A percentile compares a stretch with the other conserved stretches of the same genome.
phyloP scores from a whole-genome alignment of 92 coral and sea anemone genomes.

The Anthopleura xanthogrammica region DNA sequence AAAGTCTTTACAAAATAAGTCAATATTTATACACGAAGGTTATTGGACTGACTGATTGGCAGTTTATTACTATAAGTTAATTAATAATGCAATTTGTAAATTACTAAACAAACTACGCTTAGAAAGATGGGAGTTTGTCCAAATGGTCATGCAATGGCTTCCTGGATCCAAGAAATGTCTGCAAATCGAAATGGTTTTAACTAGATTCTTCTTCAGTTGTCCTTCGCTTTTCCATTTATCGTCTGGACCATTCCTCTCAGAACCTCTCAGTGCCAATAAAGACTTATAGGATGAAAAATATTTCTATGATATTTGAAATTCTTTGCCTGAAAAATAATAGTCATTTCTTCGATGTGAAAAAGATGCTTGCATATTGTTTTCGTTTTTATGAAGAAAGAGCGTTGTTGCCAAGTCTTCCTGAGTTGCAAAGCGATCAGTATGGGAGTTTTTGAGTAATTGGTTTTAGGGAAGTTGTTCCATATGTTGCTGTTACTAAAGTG shows the following conservation, averaged over 20 bases:
- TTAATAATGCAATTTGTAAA: constrained; percentile 27
- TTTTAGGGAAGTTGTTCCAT: too few species aligned
- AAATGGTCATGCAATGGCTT: constrained; percentile 19
- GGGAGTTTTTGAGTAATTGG: too few species aligned
- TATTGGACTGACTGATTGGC: constrained; percentile 29
- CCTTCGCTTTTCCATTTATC: too few species aligned
- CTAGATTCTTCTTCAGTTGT: too few species aligned
- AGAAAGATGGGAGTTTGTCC: constrained; percentile 10
- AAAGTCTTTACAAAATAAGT: constrained; percentile 4
- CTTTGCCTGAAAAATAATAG: too few species aligned
- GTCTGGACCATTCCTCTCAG: too few species aligned
- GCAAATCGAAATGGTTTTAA: neutral
- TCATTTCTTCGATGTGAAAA: too few species aligned
- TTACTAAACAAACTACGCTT: constrained; percentile 24
- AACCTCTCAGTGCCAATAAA: too few species aligned
- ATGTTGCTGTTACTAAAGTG: too few species aligned
- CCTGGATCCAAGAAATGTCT: neutral
- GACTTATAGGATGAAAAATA: too few species aligned
- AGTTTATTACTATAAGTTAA: constrained; percentile 33
- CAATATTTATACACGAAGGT: constrained; percentile 16
- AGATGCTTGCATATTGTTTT: too few species aligned
- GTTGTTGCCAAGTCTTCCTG: neutral
- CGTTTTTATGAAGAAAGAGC: neutral
- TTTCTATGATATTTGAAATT: too few species aligned
- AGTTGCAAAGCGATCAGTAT: neutral